These are phyloP conservation scores for Onychomys torridus DNA, from an alignment of 2,797 vertebrate species.

Conservation along the genomic window DNA sequence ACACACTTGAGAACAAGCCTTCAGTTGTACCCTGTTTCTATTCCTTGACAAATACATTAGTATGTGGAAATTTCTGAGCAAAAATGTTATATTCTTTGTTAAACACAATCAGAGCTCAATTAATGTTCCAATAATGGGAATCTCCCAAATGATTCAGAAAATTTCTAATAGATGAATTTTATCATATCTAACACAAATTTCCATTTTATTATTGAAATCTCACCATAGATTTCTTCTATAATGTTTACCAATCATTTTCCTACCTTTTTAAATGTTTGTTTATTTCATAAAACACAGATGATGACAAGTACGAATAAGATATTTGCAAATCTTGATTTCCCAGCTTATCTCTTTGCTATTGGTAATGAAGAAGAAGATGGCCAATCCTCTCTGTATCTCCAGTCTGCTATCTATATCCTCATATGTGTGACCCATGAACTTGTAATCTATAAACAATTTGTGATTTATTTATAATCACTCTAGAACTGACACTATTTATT, in stretches of 20 bases:
- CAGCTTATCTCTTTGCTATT: background rate
- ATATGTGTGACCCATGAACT: background rate
- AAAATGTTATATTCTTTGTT: conserved; percentile 30
- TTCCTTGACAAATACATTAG: conserved; percentile 54
- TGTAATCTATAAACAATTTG: background rate
- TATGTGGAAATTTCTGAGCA: conserved; percentile 45
- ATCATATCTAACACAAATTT: background rate
- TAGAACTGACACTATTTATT: background rate
- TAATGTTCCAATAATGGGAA: background rate
- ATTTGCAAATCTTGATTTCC: conserved; percentile 22
- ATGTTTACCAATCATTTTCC: background rate
- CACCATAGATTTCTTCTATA: background rate
- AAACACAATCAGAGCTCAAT: background rate
- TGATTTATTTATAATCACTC: background rate
- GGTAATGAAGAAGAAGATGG: background rate
- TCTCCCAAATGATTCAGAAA: background rate
- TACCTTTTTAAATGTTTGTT: background rate
- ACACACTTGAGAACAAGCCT: conserved; percentile 44
- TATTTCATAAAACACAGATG: background rate
- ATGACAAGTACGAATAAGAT: background rate
- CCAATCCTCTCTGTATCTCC: background rate
- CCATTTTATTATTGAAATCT: background rate
- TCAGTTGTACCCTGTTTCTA: conserved; percentile 13
- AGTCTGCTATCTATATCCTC: background rate
- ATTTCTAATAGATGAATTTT: background rate